Conservation (phyloP, 1,140 invertebrate species). For the Diabrotica undecimpunctata region DNA sequence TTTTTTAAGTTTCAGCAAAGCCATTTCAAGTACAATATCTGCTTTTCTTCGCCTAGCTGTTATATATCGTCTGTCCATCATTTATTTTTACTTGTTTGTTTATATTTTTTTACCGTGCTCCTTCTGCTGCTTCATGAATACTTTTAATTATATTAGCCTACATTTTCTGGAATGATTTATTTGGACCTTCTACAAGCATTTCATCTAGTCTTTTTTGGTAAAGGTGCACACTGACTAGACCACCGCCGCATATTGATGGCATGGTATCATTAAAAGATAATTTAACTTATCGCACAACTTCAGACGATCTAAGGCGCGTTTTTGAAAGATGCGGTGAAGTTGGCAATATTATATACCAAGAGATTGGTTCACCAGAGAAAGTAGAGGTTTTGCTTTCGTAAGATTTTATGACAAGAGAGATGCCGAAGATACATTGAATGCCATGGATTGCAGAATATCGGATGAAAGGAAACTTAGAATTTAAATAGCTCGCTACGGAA, state of each 20-base stretch:
- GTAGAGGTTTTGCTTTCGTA: slow-evolving; percentile 95
- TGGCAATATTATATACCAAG: slow-evolving; percentile 97
- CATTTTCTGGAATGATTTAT: too few species aligned
- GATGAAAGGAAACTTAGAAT: slow-evolving; percentile 96
- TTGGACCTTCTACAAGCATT: too few species aligned
- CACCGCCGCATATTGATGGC: slow-evolving; percentile 90
- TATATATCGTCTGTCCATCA: too few species aligned
- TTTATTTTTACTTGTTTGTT: too few species aligned
- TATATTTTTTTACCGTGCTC: too few species aligned
- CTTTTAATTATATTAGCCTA: too few species aligned
- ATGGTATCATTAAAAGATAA: slow-evolving; percentile 98
- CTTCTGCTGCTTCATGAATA: too few species aligned
- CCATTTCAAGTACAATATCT: too few species aligned
- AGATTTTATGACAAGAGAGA: slow-evolving; percentile 93
- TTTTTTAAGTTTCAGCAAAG: too few species aligned
- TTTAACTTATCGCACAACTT: slow-evolving; percentile 93
- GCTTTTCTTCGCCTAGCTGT: too few species aligned
- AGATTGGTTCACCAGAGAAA: slow-evolving; percentile 90
- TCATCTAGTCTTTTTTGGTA: too few species aligned
- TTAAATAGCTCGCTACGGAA: slow-evolving; percentile 93
- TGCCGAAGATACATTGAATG: slow-evolving; percentile 91
- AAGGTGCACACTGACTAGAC: too few species aligned
- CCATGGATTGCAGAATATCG: slow-evolving; percentile 90
- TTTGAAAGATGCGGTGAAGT: slow-evolving; percentile 97
- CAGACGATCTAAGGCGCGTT: slow-evolving; percentile 88